Evolutionary conservation across 2,888 invertebrate genomes (phyloP).

Genomic region (Xanthia togata): DNA sequence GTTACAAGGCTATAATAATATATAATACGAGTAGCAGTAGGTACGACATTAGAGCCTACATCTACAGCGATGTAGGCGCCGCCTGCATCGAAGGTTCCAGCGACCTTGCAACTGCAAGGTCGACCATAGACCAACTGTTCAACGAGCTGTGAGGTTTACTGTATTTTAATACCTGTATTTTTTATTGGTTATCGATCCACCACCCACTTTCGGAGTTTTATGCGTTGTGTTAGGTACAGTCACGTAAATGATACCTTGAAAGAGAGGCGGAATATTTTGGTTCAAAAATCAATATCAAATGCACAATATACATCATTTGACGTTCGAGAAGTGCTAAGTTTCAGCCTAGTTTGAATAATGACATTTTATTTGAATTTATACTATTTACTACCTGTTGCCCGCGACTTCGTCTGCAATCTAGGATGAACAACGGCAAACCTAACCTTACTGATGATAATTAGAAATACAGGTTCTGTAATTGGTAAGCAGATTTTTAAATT

Average conservation of each 20-base stretch:
- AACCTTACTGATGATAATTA: too few relatives aligned
- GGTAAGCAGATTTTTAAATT: too few relatives aligned
- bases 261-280: not conserved
- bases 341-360: too few relatives aligned
- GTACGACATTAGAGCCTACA: not conserved
- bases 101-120: not conserved
- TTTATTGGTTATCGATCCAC: constrained; percentile 31
- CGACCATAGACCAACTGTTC: not conserved
- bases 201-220: not conserved
- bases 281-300: constrained; percentile 26
- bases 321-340: too few relatives aligned
- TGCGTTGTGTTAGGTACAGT: not conserved
- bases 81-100: constrained; percentile 14
- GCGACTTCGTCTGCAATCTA: too few relatives aligned
- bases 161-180: not conserved
- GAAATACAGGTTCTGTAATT: too few relatives aligned
- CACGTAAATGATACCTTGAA: not conserved
- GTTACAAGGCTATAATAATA: too few relatives aligned
- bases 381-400: too few relatives aligned
- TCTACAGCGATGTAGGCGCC: not conserved
- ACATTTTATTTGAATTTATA: too few relatives aligned
- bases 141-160: not conserved
- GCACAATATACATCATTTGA: not conserved
- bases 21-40: not conserved
- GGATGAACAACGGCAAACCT: too few relatives aligned